A percentile compares a stretch with the other conserved stretches of the same genome.
Evolutionary conservation across 2,888 invertebrate species (phyloP).

Genomic region (Rhopalosiphum nymphaeae): DNA sequence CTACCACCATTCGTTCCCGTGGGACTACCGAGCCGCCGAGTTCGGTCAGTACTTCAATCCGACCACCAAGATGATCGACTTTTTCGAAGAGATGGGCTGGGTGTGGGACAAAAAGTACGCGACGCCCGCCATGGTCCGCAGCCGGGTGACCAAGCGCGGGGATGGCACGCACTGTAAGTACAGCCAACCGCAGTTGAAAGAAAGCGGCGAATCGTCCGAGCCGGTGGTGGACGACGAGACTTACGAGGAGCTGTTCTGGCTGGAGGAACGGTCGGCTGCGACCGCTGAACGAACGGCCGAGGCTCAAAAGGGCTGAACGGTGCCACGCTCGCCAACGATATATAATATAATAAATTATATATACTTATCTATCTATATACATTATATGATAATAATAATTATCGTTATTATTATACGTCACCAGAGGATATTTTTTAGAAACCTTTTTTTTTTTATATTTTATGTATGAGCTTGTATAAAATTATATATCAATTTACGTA

Average conservation of each 20-base stretch:
- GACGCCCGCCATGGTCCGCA: slow-evolving; percentile 77
- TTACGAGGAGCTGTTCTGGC: slow-evolving; percentile 63
- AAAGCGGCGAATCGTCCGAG: slow-evolving; percentile 73
- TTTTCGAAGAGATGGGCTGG: slow-evolving; percentile 75
- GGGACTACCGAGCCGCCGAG: slow-evolving; percentile 74
- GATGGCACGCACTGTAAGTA: slow-evolving; percentile 75
- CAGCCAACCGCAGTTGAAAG: background rate
- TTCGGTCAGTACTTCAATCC: slow-evolving; percentile 73
- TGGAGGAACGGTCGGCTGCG: slow-evolving; percentile 68
- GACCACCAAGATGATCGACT: slow-evolving; percentile 77
- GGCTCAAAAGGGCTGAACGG: background rate
- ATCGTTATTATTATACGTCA: background rate
- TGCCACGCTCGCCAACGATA: background rate
- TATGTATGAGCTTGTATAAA: no score
- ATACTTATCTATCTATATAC: background rate
- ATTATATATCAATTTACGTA: background rate
- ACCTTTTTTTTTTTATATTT: background rate
- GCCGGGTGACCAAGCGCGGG: slow-evolving; percentile 77
- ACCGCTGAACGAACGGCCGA: background rate
- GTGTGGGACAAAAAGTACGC: slow-evolving; percentile 77
- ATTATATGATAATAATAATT: background rate
- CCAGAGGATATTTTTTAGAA: background rate
- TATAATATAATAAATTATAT: background rate
- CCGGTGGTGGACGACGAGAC: slow-evolving; percentile 70
- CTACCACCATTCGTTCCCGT: slow-evolving; percentile 75